Conservation (phyloP, 2,888 invertebrate species). For the Troides helena region DNA sequence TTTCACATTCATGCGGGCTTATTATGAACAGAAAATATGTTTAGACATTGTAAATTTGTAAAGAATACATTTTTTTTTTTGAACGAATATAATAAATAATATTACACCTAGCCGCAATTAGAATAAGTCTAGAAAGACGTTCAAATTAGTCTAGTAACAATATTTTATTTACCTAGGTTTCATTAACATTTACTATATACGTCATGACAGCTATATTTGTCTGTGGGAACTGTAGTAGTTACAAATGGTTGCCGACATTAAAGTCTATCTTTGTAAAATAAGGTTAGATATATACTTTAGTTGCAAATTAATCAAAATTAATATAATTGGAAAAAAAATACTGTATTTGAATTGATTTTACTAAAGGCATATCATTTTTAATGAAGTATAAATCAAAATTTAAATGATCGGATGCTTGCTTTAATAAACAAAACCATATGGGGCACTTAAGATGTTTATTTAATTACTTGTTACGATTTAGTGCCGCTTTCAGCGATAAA, state of each 20-base stretch:
- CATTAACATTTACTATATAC: neutral
- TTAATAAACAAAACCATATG: neutral
- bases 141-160: neutral
- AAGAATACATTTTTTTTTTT: neutral
- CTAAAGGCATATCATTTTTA: no score
- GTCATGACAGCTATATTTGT: neutral
- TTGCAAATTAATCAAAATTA: no score
- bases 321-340: no score
- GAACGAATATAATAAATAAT: no score
- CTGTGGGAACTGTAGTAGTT: neutral
- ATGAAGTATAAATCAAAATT: neutral
- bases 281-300: neutral
- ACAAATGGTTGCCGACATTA: neutral
- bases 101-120: neutral
- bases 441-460: neutral
- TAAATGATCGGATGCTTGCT: neutral
- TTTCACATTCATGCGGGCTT: slow-evolving; percentile 14
- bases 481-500: neutral
- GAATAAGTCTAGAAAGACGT: neutral
- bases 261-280: neutral
- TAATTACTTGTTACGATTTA: neutral
- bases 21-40: slow-evolving; percentile 1
- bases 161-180: neutral
- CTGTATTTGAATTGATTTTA: no score
- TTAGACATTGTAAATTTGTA: neutral